Evolutionary conservation across 2,797 vertebrate genomes (phyloP).

Genomic region (Trichosurus vulpecula): DNA sequence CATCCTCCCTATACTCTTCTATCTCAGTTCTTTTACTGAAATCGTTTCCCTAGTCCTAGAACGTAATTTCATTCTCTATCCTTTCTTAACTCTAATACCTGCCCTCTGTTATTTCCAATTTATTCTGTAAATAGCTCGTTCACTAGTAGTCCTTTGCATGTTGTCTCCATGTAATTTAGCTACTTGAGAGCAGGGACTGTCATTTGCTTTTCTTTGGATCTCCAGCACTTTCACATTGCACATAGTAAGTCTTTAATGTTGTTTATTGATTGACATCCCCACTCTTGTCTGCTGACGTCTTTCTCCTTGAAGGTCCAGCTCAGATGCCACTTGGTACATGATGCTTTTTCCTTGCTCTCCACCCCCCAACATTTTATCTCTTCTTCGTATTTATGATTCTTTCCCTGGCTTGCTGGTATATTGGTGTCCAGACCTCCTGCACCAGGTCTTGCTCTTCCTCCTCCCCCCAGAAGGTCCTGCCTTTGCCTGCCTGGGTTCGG

Average conservation of each 20-base stretch:
- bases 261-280: not conserved
- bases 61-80: not conserved
- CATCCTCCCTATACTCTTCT: not conserved
- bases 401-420: not conserved
- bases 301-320: not conserved
- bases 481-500: not conserved
- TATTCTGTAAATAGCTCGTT: not conserved
- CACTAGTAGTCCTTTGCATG: not conserved
- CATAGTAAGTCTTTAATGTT: not conserved
- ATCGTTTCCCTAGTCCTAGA: not conserved
- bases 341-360: not conserved
- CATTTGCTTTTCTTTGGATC: not conserved
- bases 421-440: not conserved
- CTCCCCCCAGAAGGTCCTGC: not conserved
- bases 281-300: not conserved
- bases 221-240: not conserved
- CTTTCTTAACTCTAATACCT: not conserved
- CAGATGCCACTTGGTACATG: not conserved
- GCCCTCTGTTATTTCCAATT: not conserved
- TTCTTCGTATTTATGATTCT: not conserved
- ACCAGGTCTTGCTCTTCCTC: not conserved
- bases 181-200: not conserved
- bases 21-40: not conserved
- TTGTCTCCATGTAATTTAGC: not conserved
- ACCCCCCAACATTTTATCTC: not conserved